Evolutionary conservation across 2,113 vertebrate genomes (phyloP).

Genomic region (Saguinus midas): DNA sequence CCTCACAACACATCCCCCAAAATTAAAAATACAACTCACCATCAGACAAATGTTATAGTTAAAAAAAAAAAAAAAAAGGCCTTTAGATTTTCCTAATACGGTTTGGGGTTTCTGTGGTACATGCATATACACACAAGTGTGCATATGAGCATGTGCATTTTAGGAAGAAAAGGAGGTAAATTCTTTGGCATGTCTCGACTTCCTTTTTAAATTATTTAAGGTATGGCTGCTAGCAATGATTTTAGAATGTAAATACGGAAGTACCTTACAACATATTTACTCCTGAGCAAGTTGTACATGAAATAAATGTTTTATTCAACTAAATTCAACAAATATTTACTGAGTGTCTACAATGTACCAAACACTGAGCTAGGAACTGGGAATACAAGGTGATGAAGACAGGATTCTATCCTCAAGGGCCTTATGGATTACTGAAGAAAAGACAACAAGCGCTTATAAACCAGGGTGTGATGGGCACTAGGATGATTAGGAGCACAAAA

Average conservation of each 20-base stretch:
- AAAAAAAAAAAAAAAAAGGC: background rate
- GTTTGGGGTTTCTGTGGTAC: background rate
- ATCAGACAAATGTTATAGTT: background rate
- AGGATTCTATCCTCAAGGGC: background rate
- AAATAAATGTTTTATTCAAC: background rate
- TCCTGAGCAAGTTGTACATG: background rate
- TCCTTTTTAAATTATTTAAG: slow-evolving; percentile 15
- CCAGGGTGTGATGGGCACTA: background rate
- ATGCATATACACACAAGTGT: fast-evolving
- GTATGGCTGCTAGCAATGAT: background rate
- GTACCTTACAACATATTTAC: background rate
- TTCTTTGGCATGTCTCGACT: background rate
- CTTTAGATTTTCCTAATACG: background rate
- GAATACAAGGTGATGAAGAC: background rate
- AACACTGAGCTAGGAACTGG: background rate
- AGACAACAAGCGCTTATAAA: too few species aligned
- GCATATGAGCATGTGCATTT: background rate
- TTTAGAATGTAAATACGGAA: slow-evolving; percentile 8
- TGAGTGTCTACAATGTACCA: background rate
- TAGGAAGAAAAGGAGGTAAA: slow-evolving; percentile 11
- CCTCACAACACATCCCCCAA: background rate
- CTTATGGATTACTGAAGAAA: too few species aligned
- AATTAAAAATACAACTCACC: background rate
- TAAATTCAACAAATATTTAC: background rate
- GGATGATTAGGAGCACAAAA: background rate